phyloP scores from a whole-genome alignment of 2,888 invertebrate genomes.

The Acrocera orbiculus region DNA sequence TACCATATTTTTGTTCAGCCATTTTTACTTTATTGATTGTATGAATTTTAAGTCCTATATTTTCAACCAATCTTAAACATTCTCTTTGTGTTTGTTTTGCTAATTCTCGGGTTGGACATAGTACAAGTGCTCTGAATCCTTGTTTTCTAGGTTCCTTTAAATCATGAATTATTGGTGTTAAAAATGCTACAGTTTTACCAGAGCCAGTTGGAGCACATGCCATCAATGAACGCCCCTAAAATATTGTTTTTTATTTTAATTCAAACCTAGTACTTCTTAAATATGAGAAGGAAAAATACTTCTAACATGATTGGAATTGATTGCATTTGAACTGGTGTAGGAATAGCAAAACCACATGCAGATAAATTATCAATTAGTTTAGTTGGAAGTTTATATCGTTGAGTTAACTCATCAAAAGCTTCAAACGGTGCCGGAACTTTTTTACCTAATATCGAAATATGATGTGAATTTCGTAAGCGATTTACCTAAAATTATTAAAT shows the following conservation, averaged over 20 bases:
- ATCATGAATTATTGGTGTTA: slow-evolving; percentile 69
- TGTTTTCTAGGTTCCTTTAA: slow-evolving; percentile 49
- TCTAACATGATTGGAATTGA: slow-evolving; percentile 75
- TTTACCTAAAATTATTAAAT: slow-evolving; percentile 50
- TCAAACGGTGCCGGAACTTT: slow-evolving; percentile 61
- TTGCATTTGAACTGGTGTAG: slow-evolving; percentile 87
- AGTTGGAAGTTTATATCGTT: slow-evolving; percentile 37
- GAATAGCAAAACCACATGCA: slow-evolving; percentile 50
- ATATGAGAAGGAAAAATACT: slow-evolving; percentile 29
- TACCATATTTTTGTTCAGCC: slow-evolving; percentile 51
- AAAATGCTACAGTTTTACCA: slow-evolving; percentile 91
- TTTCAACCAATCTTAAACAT: slow-evolving; percentile 55
- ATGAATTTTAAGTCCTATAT: slow-evolving; percentile 53
- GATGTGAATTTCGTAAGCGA: slow-evolving; percentile 53
- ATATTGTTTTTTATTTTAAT: slow-evolving; percentile 1
- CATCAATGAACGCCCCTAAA: slow-evolving; percentile 59
- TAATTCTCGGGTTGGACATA: slow-evolving; percentile 87
- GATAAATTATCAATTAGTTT: slow-evolving; percentile 50
- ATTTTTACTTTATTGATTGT: slow-evolving; percentile 64
- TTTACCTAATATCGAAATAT: slow-evolving; percentile 61
- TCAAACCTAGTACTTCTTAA: slow-evolving; percentile 1
- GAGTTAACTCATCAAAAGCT: slow-evolving; percentile 46
- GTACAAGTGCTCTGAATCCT: slow-evolving; percentile 71
- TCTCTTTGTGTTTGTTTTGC: slow-evolving; percentile 80
- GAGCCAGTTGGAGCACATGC: slow-evolving; percentile 96